phyloP scores from a whole-genome alignment of 2,888 invertebrate species.

The Sinopyrophorus schimmeli region DNA sequence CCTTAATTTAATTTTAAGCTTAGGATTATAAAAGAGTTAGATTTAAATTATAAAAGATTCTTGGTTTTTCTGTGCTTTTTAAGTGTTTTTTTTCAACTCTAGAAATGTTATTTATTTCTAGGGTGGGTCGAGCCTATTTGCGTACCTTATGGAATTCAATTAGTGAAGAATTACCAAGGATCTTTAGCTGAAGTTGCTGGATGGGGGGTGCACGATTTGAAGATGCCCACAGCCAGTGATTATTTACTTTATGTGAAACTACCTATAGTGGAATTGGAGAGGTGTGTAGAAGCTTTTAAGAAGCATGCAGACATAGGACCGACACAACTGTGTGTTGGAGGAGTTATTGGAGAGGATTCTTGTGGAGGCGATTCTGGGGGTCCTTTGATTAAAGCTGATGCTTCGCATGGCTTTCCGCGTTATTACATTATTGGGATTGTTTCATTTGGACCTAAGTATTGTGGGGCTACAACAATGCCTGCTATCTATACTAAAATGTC shows the following conservation, averaged over 20 bases:
- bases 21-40: not conserved
- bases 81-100: not conserved
- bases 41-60: not conserved
- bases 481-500: conserved; percentile 64
- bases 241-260: conserved; percentile 47
- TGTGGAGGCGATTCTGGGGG: conserved; percentile 68
- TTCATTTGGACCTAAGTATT: conserved; percentile 60
- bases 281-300: conserved; percentile 36
- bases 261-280: conserved; percentile 41
- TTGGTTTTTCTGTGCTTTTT: not conserved
- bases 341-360: conserved; percentile 61
- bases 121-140: conserved; percentile 65
- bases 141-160: conserved; percentile 55
- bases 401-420: conserved; percentile 57
- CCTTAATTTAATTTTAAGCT: not conserved
- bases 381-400: conserved; percentile 57
- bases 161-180: conserved; percentile 50
- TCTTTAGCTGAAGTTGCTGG: conserved; percentile 61
- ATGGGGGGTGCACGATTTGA: conserved; percentile 50
- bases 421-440: conserved; percentile 64
- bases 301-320: conserved; percentile 10
- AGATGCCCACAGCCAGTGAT: conserved; percentile 40
- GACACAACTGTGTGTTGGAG: conserved; percentile 53
- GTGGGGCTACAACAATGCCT: conserved; percentile 59
- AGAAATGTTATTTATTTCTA: conserved; percentile 45